Evolutionary conservation across 2,113 vertebrate species (phyloP).

Genomic region (Pterocles burchelli): DNA sequence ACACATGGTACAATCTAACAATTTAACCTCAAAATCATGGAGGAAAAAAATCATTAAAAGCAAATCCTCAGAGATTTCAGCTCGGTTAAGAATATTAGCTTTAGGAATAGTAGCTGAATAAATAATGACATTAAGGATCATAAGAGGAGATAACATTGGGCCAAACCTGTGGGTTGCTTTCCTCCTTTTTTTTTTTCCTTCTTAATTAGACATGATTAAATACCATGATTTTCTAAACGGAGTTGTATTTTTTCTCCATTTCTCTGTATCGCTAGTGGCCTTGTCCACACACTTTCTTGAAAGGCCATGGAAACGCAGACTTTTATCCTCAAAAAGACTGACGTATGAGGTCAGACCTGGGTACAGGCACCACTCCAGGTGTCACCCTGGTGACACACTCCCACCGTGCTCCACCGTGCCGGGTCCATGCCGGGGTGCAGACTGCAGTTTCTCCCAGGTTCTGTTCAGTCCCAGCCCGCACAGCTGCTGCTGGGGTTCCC

Average conservation of each 20-base stretch:
- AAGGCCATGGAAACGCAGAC: neutral
- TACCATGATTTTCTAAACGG: neutral
- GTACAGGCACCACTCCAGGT: rapidly evolving
- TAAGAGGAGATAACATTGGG: neutral
- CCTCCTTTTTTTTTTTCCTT: neutral
- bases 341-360: rapidly evolving
- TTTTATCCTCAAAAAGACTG: neutral
- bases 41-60: neutral
- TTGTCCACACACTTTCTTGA: neutral
- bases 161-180: neutral
- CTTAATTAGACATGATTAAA: neutral
- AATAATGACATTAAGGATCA: neutral
- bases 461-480: neutral
- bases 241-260: neutral
- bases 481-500: neutral
- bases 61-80: neutral
- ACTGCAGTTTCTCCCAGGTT: neutral
- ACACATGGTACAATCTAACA: neutral
- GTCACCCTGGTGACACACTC: neutral
- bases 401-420: rapidly evolving
- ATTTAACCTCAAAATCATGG: neutral
- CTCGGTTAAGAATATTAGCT: neutral
- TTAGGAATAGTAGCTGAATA: neutral
- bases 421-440: neutral
- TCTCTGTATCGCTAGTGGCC: neutral